Conservation (phyloP, 2,888 invertebrate genomes). For the Subacronicta megacephala region DNA sequence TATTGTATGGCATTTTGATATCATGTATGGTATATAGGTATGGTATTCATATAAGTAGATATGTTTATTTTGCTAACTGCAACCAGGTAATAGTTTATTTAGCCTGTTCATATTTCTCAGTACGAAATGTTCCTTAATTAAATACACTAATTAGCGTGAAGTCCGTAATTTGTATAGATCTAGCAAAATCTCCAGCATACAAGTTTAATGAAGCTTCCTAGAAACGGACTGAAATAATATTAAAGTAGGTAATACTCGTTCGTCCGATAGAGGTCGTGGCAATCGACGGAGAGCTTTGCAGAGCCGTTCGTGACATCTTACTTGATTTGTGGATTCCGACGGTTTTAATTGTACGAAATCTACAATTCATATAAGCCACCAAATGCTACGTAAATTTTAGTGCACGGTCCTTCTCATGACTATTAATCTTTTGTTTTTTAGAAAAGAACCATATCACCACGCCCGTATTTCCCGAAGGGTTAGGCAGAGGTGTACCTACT, state of each 20-base stretch:
- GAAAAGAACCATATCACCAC: too few relatives aligned
- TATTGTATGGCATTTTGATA: too few relatives aligned
- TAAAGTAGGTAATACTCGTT: conserved; percentile 19
- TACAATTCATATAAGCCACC: conserved; percentile 47
- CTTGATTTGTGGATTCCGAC: conserved; percentile 67
- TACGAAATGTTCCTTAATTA: not conserved
- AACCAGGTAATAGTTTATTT: not conserved
- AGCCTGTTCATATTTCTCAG: not conserved
- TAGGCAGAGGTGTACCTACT: too few relatives aligned
- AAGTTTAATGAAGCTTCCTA: conserved; percentile 20
- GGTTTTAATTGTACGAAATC: conserved; percentile 63
- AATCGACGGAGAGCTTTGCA: conserved; percentile 27
- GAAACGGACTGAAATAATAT: conserved; percentile 31
- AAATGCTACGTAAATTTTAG: conserved; percentile 39
- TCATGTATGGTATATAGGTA: too few relatives aligned
- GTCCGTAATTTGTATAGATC: conserved; percentile 3
- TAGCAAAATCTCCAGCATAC: conserved; percentile 17
- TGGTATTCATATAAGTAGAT: too few relatives aligned
- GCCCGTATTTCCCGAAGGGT: too few relatives aligned
- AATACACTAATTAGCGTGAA: not conserved
- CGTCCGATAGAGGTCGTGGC: conserved; percentile 18
- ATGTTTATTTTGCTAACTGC: not conserved
- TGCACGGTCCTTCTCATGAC: conserved; percentile 16
- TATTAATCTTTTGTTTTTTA: conserved; percentile 41
- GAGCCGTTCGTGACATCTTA: conserved; percentile 68